Conservation (phyloP, 1,140 invertebrate genomes). For the Cylas formicarius region DNA sequence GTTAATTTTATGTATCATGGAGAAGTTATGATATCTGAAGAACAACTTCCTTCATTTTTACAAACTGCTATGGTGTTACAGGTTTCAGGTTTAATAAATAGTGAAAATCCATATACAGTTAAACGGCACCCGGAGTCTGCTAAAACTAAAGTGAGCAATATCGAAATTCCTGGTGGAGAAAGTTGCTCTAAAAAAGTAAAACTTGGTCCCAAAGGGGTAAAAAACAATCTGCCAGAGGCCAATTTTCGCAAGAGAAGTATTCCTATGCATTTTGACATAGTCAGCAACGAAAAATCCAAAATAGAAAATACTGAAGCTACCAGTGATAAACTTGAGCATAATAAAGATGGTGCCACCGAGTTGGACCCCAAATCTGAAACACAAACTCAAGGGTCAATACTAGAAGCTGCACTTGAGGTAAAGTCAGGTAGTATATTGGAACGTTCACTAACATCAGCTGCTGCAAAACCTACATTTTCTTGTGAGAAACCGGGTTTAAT, state of each 20-base stretch:
- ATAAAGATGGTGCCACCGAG: conserved; percentile 27
- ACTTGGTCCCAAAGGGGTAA: conserved; percentile 17
- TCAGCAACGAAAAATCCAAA: too few species aligned
- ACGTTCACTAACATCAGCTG: conserved; percentile 34
- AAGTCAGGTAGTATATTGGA: conserved; percentile 37
- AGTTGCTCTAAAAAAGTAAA: conserved; percentile 27
- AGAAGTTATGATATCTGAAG: conserved; percentile 66
- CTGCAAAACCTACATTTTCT: conserved; percentile 17
- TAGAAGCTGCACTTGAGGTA: conserved; percentile 37
- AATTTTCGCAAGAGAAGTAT: conserved; percentile 6
- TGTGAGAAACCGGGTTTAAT: conserved; percentile 19
- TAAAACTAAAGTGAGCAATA: conserved; percentile 22
- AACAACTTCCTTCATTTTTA: conserved; percentile 62
- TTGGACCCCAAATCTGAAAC: conserved; percentile 24
- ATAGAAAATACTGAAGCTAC: too few species aligned
- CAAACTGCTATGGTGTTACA: conserved; percentile 66
- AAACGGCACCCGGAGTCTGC: conserved; percentile 16
- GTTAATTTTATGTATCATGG: conserved; percentile 74
- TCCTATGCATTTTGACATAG: too few species aligned
- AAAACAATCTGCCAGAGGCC: conserved; percentile 7
- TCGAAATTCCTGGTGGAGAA: too few species aligned
- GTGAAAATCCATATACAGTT: conserved; percentile 12
- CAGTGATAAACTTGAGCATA: too few species aligned
- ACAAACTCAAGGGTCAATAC: conserved; percentile 31
- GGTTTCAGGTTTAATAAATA: conserved; percentile 58